Conservation (phyloP, 2,888 invertebrate genomes). For the Calliphora vomitoria region DNA sequence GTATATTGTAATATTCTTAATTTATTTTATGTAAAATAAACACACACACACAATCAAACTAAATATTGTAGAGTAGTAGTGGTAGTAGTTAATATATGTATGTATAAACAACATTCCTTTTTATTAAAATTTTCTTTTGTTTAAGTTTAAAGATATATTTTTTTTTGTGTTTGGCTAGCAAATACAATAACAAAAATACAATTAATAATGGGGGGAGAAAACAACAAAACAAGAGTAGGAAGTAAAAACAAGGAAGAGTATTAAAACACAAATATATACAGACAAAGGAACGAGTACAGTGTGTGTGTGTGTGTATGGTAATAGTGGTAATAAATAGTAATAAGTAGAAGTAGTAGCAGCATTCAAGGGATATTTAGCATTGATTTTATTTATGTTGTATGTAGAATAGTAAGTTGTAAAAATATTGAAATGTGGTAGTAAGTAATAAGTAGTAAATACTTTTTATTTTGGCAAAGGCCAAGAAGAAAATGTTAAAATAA, state of each 20-base stretch:
- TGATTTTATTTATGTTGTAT: not conserved
- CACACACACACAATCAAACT: conserved; percentile 52
- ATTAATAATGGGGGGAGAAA: conserved; percentile 27
- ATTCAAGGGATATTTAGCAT: conserved; percentile 52
- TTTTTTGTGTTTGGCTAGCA: conserved; percentile 19
- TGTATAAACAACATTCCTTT: conserved; percentile 44
- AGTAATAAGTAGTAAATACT: conserved; percentile 69
- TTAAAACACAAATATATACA: conserved; percentile 32
- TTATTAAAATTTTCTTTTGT: conserved; percentile 26
- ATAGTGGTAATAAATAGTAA: conserved; percentile 1
- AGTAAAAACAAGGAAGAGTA: conserved; percentile 32
- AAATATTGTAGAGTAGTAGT: not conserved
- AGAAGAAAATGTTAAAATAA: not conserved
- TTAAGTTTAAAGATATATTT: not conserved
- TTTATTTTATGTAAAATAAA: conserved; percentile 53
- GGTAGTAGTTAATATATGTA: not conserved
- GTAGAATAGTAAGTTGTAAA: conserved; percentile 8
- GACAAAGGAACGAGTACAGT: not conserved
- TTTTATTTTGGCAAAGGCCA: conserved; percentile 42
- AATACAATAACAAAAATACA: conserved; percentile 52
- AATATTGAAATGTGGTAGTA: not conserved
- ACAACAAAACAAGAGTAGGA: conserved; percentile 21
- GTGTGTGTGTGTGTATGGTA: conserved; percentile 1
- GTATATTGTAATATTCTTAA: conserved; percentile 48
- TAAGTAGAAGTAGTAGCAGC: conserved; percentile 33